phyloP scores from a whole-genome alignment of 2,113 vertebrate genomes.

The Phyllopteryx taeniolatus region DNA sequence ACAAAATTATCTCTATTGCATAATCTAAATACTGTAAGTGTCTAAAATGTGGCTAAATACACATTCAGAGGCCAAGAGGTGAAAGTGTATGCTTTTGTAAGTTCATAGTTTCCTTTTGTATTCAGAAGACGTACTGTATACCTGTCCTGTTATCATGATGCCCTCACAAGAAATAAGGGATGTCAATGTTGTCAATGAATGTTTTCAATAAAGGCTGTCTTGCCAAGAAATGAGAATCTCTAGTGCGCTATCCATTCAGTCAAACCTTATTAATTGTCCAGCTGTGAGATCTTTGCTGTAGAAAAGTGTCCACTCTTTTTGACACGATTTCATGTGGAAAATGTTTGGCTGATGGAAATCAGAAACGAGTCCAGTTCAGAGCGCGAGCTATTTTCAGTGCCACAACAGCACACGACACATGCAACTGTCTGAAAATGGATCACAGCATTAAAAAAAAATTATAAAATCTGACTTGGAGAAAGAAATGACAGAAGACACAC shows the following conservation, averaged over 20 bases:
- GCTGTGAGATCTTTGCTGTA: conserved; percentile 28
- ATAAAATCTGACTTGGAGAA: neutral
- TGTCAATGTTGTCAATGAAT: neutral
- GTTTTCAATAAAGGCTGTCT: neutral
- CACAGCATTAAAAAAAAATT: neutral
- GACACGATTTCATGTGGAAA: conserved; percentile 21
- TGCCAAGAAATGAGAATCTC: conserved; percentile 8
- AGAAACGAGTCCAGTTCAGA: conserved; percentile 16
- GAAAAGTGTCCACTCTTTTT: conserved; percentile 25
- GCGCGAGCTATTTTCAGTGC: conserved; percentile 13
- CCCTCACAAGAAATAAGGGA: neutral
- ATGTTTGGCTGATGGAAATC: conserved; percentile 29
- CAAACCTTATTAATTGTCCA: conserved; percentile 32
- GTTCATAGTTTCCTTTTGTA: neutral
- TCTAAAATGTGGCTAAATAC: conserved; percentile 21
- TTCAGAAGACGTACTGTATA: neutral
- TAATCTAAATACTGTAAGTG: conserved; percentile 19
- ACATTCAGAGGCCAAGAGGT: conserved; percentile 20
- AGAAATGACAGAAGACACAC: neutral
- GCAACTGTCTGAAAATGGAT: neutral
- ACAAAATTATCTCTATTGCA: conserved; percentile 46
- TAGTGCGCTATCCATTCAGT: conserved; percentile 17
- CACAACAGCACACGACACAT: conserved; percentile 14
- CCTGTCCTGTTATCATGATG: neutral
- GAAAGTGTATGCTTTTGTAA: conserved; percentile 11